Base-by-base conservation (phyloP, 2,888 invertebrate genomes). In the Melieria crassipennis region DNA sequence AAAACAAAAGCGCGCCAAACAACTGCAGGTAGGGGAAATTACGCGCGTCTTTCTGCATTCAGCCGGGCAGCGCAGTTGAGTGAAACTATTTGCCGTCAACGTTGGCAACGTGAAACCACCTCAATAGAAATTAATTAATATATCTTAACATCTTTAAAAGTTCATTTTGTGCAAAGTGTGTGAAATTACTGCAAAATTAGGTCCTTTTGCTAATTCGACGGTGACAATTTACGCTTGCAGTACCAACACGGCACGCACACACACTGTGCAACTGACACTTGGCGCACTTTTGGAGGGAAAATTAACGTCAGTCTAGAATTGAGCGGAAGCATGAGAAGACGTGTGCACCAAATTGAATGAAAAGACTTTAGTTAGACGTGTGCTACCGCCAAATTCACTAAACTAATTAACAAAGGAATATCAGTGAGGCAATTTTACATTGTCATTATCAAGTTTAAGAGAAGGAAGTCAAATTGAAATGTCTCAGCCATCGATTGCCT, bases 401-500 rank as follows among this genome's bases (percentile, higher is more conserved):
- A 48, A 50, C 71, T 75, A 74, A 67, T 72, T 71, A 46, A 3
- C 64, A 71, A 52, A 46, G 64, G 65, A 71, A 58, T 57, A 16
- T 16, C 7, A 71, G 69, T 46, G 63, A 65, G 67, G 16, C 13
- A 52, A 68, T 47, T 30, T 30, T 30, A 30, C 30, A 30, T 30
- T 30, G 30, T 30, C 30, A 30, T 30, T 57, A 45, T 45, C 56
- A 56, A 43, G 5, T 58, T 56, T n/a, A 69, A 68, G 30, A 1
- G 9, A 61, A 50, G 42, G 16, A 68, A 67, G 66, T 50, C 65
- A 71, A 73, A 72, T 65, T 68, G 47, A 48, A 80, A 69, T 94
- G 94, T 91, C 93, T 76, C 94, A 94, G 87, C 91, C 92, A 79
- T 92, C 92, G 65, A 90, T 94, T 72, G 91, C 92, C 74, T 90